Evolutionary conservation across 2,113 vertebrate species (phyloP).

Genomic region (Pantherophis guttatus): DNA sequence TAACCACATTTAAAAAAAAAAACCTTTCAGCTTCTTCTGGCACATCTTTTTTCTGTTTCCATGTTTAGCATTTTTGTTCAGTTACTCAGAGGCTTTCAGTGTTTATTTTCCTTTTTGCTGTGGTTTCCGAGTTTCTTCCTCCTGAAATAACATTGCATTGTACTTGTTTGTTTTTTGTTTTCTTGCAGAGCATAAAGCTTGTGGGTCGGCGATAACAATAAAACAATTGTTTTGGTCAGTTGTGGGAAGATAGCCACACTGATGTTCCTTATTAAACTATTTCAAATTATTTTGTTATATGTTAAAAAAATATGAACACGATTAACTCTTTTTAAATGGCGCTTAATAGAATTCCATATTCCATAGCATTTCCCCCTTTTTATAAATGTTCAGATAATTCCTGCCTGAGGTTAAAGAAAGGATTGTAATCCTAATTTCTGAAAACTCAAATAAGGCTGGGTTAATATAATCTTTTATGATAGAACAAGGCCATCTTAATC

Average conservation of each 20-base stretch:
- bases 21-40: background rate
- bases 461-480: background rate
- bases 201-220: background rate
- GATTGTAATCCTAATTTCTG: background rate
- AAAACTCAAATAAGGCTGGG: background rate
- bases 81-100: slow-evolving; percentile 4
- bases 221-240: background rate
- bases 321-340: background rate
- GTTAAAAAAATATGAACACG: background rate
- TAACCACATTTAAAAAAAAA: background rate
- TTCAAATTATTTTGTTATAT: background rate
- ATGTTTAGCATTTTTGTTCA: slow-evolving; percentile 18
- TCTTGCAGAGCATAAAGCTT: background rate
- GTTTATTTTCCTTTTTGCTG: slow-evolving; percentile 17
- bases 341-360: background rate
- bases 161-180: slow-evolving; percentile 20
- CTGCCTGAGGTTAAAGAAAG: background rate
- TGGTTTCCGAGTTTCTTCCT: slow-evolving; percentile 3
- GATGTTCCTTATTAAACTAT: background rate
- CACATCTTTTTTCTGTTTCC: background rate
- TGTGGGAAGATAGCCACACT: background rate
- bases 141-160: slow-evolving; percentile 23
- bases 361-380: background rate
- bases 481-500: background rate
- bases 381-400: background rate